phyloP scores from a whole-genome alignment of 1,140 invertebrate species.

The Drosophila varians region DNA sequence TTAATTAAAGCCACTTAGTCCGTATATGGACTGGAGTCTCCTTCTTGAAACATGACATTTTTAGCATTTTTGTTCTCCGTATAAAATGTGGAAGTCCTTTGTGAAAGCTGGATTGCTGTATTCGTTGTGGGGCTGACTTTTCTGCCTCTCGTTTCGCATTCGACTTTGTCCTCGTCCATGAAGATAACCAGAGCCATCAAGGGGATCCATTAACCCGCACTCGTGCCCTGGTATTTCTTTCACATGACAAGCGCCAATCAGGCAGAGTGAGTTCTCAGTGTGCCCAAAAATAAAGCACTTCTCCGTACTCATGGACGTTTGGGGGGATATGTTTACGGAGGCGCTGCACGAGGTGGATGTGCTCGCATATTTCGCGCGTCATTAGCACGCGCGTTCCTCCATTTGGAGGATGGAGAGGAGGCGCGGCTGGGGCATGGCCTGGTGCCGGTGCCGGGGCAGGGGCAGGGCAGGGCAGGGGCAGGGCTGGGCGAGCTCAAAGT shows the following conservation, averaged over 20 bases:
- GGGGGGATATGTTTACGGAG: neutral
- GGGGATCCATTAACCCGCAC: constrained; percentile 35
- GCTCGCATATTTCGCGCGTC: constrained; percentile 80
- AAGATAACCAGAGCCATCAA: constrained; percentile 21
- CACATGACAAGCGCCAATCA: constrained; percentile 51
- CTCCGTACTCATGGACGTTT: constrained; percentile 1
- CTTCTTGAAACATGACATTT: too few relatives aligned
- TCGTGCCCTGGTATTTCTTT: constrained; percentile 18
- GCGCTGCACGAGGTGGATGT: constrained; percentile 29
- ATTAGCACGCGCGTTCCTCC: constrained; percentile 67
- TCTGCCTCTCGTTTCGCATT: constrained; percentile 12
- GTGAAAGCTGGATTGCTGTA: neutral
- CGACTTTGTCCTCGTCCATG: constrained; percentile 36
- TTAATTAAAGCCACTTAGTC: too few relatives aligned
- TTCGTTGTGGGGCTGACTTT: constrained; percentile 15
- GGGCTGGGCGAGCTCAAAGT: constrained; percentile 36
- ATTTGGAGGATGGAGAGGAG: neutral
- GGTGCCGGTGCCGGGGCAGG: too few relatives aligned
- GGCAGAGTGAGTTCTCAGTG: constrained; percentile 42
- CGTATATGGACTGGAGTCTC: too few relatives aligned
- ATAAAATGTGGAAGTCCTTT: neutral
- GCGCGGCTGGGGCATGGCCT: neutral
- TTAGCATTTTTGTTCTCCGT: too few relatives aligned
- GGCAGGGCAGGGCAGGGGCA: neutral
- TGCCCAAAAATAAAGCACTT: constrained; percentile 70